phyloP scores from a whole-genome alignment of 2,797 vertebrate species.

The Valencia hispanica region DNA sequence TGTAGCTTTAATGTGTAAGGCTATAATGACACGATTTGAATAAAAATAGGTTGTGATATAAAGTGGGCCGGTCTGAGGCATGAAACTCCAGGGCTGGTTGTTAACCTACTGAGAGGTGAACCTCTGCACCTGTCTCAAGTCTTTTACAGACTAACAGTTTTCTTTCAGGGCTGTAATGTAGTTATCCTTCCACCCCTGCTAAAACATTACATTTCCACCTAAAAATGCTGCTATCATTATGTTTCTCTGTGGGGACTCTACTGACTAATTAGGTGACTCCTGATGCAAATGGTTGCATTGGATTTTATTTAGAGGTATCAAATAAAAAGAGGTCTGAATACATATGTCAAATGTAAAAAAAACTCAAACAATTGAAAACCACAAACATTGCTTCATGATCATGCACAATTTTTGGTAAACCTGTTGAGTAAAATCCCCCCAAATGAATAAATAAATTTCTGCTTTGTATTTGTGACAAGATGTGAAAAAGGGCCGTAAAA shows the following conservation, averaged over 20 bases:
- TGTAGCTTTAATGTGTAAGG: no score
- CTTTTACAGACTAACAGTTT: not conserved
- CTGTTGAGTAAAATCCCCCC: not conserved
- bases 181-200: not conserved
- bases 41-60: no score
- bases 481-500: not conserved
- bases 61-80: no score
- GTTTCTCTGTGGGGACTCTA: not conserved
- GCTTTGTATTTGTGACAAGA: not conserved
- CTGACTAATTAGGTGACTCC: not conserved
- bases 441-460: not conserved
- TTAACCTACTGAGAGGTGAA: not conserved
- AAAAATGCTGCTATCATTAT: not conserved
- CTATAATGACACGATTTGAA: no score
- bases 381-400: not conserved
- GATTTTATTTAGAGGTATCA: not conserved
- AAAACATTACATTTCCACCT: not conserved
- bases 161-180: not conserved
- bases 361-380: no score
- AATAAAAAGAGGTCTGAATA: not conserved
- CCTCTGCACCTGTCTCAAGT: not conserved
- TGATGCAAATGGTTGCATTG: not conserved
- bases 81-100: no score
- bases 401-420: not conserved
- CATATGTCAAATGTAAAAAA: not conserved